Percentiles rank a stretch among this genome's conserved stretches.
Conservation (phyloP, 64 coral and sea anemone genomes). For the Stichodactyla mertensii region DNA sequence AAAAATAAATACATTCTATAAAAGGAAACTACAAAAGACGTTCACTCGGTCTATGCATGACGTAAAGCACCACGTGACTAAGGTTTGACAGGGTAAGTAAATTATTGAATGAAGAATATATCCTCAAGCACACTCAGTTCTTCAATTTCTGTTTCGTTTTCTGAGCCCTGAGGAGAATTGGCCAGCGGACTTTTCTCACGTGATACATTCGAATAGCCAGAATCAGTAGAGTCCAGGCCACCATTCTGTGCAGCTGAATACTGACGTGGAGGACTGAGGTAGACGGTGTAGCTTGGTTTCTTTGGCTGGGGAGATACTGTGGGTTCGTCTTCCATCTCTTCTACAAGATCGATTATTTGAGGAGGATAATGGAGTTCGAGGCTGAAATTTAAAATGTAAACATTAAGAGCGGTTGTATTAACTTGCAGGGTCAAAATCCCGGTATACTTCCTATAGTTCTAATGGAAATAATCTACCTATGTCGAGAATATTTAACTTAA, state of each 20-base stretch:
- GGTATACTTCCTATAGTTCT: too few species aligned
- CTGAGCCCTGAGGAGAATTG: neutral
- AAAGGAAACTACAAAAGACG: too few species aligned
- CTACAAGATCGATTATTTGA: conserved; percentile 12
- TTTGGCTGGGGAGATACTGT: neutral
- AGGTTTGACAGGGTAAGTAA: too few species aligned
- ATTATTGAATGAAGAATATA: conserved; percentile 39
- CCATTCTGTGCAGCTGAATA: neutral
- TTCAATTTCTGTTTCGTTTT: conserved; percentile 32
- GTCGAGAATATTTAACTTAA: too few species aligned
- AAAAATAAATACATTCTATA: neutral
- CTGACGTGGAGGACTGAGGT: neutral
- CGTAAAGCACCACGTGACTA: too few species aligned
- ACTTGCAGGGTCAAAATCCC: too few species aligned
- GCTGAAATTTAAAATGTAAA: neutral
- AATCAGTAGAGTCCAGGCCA: conserved; percentile 54
- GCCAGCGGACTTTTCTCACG: neutral
- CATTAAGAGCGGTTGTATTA: neutral
- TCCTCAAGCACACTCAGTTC: conserved; percentile 53
- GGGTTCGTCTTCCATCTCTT: conserved; percentile 9
- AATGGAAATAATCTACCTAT: too few species aligned
- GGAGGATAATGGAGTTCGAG: conserved; percentile 1
- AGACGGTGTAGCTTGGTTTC: neutral
- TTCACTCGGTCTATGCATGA: too few species aligned
- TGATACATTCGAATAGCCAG: conserved; percentile 53